Conservation (phyloP, 2,113 vertebrate genomes). For the Morone saxatilis region DNA sequence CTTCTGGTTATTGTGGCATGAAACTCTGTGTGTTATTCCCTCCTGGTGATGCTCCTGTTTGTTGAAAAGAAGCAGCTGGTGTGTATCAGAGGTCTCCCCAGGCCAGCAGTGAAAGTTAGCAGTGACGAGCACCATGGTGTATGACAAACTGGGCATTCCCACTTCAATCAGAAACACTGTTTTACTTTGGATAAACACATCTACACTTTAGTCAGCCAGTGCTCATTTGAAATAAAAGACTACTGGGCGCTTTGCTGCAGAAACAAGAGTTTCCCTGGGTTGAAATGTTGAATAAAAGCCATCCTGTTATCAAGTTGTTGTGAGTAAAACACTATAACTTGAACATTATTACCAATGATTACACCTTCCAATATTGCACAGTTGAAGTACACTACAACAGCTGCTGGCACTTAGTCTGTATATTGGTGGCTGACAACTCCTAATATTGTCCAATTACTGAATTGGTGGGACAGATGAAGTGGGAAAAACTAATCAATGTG, state of each 20-base stretch:
- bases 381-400: neutral
- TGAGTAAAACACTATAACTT: constrained; percentile 20
- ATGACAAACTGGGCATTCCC: neutral
- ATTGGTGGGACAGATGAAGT: neutral
- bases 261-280: neutral
- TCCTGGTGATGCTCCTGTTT: neutral
- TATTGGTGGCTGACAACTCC: neutral
- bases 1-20: neutral
- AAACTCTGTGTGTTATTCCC: neutral
- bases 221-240: neutral
- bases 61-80: neutral
- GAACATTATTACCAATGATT: constrained; percentile 26
- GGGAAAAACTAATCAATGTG: neutral
- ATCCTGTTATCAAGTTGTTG: neutral
- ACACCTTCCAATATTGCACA: neutral
- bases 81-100: neutral
- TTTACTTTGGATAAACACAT: neutral
- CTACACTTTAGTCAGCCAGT: neutral
- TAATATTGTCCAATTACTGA: neutral
- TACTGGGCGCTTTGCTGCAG: neutral
- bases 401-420: neutral
- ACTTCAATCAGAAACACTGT: neutral
- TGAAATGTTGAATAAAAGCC: neutral
- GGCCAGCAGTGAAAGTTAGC: neutral
- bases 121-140: neutral